phyloP scores from a whole-genome alignment of 2,888 invertebrate genomes.

The Campaea margaritaria region DNA sequence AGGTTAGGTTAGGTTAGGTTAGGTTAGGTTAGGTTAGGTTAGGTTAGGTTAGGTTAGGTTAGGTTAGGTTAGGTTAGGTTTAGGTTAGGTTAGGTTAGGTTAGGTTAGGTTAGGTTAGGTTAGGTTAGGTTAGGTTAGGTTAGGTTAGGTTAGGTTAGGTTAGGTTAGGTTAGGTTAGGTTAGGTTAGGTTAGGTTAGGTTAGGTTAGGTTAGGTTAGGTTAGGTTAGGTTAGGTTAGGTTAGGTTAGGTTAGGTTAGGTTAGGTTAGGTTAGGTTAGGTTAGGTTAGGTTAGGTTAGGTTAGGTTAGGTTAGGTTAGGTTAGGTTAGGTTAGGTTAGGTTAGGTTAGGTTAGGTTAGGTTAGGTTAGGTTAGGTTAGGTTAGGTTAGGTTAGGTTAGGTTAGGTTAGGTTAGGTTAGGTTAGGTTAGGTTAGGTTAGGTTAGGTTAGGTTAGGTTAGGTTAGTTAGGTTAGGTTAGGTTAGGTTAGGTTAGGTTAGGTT shows the following conservation, averaged over 20 bases:
- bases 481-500: conserved; percentile 37
- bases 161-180: conserved; percentile 21
- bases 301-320: conserved; percentile 38
- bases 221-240: conserved; percentile 37
- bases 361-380: conserved; percentile 37
- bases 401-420: conserved; percentile 32
- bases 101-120: too few species aligned
- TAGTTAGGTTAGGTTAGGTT: conserved; percentile 42
- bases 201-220: conserved; percentile 40
- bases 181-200: conserved; percentile 38
- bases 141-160: too few species aligned
- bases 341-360: conserved; percentile 38
- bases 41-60: too few species aligned
- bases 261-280: conserved; percentile 36
- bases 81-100: too few species aligned
- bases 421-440: conserved; percentile 36
- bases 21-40: conserved; percentile 32
- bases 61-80: too few species aligned
- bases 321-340: conserved; percentile 38
- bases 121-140: too few species aligned
- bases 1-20: conserved; percentile 38
- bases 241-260: conserved; percentile 37
- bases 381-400: conserved; percentile 34
- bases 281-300: conserved; percentile 36
- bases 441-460: conserved; percentile 36